Base-by-base conservation (phyloP, 1,140 invertebrate species). In the Drosophila sucinea region DNA sequence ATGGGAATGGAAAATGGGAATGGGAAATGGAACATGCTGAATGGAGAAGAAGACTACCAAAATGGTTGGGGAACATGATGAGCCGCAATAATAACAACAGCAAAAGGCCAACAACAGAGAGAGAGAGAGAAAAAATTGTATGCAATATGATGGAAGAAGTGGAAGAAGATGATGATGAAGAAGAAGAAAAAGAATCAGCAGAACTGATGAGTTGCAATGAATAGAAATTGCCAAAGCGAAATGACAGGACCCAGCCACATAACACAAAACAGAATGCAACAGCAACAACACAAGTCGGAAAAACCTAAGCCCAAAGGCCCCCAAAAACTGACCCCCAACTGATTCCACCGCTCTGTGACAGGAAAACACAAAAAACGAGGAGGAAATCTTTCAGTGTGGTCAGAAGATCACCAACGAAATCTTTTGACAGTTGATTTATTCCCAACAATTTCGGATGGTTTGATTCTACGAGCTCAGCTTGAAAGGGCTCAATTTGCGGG, bases 171-270 rank as follows among this genome's bases (percentile, higher is more conserved):
- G 58, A 66, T 51, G 67, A 30, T 51, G 70, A 60, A 33, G 56
- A 29, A 60, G 70, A 61, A 51, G 54, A 47, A 51, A 51, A 51
- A 27, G 44, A 51, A 60, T 67, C 60, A 32, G 55, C 65, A 72
- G 35, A 80, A 69, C 82, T 90, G 87, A 90, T 90, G 87, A 84
- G 72, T 81, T 86, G 87, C 87, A 90, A 87, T 90, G 82, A 90
- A 90, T 90, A 90, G 82, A 90, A 90, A 90, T 90, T 90, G 87
- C 82, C 87, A 82, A 89, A 77, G 73, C 77, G 82, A 63, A 86
- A 86, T 86, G 44, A 27, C 44, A 27, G 71, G 66, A 23, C 55
- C 51, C 61, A 35, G 32, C 17, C n/a, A 63, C 29, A 51, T 72
- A 73, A 35, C 55, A 70, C 61, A 17, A 17, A 81, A 80, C 68